Percentiles rank a stretch among this genome's conserved stretches.
Conservation (phyloP, 2,113 vertebrate genomes). For the Antennarius striatus region DNA sequence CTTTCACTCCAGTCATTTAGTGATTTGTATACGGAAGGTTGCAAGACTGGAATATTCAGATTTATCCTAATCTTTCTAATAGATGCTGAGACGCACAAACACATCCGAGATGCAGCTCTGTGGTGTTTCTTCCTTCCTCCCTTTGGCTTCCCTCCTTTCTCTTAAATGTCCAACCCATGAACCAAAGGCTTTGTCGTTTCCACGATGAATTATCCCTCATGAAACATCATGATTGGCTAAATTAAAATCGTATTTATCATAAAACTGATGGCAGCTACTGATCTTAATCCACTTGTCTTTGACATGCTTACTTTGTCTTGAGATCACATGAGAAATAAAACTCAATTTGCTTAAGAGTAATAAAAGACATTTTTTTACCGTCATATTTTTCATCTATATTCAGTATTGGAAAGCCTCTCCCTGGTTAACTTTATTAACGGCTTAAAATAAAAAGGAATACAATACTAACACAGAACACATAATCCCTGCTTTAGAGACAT, state of each 20-base stretch:
- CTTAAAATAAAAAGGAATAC: constrained; percentile 14
- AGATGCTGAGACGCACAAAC: too few species aligned
- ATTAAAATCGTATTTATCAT: too few species aligned
- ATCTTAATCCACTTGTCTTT: not conserved
- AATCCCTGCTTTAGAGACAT: constrained; percentile 1
- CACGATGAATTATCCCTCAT: not conserved
- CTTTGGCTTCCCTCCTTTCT: not conserved
- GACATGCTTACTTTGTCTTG: not conserved
- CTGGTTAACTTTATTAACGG: constrained; percentile 14
- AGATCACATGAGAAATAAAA: too few species aligned
- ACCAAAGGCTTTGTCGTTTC: not conserved
- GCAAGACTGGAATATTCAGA: not conserved
- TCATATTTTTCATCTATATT: too few species aligned
- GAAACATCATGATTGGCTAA: not conserved
- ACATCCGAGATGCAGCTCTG: not conserved
- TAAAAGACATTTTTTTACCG: too few species aligned
- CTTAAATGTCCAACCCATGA: not conserved
- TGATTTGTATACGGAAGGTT: not conserved
- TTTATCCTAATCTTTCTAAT: not conserved
- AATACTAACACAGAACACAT: constrained; percentile 7
- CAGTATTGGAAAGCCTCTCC: constrained; percentile 1
- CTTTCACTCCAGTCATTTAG: not conserved
- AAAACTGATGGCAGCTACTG: not conserved
- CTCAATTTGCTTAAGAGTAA: too few species aligned
- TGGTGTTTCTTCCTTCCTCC: not conserved